phyloP scores from a whole-genome alignment of 2,113 vertebrate genomes.

The Ageneiosus marmoratus region DNA sequence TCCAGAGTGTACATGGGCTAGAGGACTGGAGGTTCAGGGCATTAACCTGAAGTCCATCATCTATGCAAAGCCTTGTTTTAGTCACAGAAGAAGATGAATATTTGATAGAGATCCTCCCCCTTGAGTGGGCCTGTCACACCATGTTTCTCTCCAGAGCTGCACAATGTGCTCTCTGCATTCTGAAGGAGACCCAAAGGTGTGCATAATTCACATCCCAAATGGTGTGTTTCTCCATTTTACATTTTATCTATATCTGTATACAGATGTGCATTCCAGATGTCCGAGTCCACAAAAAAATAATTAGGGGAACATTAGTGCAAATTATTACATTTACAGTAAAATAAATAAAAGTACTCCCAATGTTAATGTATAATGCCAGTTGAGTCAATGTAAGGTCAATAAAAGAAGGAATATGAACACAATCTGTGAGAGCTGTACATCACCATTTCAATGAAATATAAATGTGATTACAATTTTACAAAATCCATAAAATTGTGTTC shows the following conservation, averaged over 20 bases:
- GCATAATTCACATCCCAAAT: constrained; percentile 74
- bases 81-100: constrained; percentile 74
- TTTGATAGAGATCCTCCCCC: constrained; percentile 68
- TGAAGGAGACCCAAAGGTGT: constrained; percentile 67
- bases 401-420: background rate
- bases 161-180: constrained; percentile 64
- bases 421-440: background rate
- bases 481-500: background rate
- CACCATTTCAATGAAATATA: background rate
- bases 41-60: constrained; percentile 63
- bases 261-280: background rate
- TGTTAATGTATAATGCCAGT: background rate
- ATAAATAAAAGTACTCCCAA: background rate
- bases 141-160: constrained; percentile 71
- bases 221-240: constrained; percentile 63
- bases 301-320: background rate
- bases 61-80: constrained; percentile 63
- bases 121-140: constrained; percentile 67
- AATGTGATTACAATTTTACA: background rate
- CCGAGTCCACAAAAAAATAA: background rate
- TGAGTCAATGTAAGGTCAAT: background rate
- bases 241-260: background rate
- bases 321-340: background rate
- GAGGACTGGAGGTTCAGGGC: constrained; percentile 43
- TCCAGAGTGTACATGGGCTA: constrained; percentile 59